Evolutionary conservation across 2,888 invertebrate species (phyloP), one percentile per base, ranked within the genome.

Genomic region (Harmothoe impar): DNA sequence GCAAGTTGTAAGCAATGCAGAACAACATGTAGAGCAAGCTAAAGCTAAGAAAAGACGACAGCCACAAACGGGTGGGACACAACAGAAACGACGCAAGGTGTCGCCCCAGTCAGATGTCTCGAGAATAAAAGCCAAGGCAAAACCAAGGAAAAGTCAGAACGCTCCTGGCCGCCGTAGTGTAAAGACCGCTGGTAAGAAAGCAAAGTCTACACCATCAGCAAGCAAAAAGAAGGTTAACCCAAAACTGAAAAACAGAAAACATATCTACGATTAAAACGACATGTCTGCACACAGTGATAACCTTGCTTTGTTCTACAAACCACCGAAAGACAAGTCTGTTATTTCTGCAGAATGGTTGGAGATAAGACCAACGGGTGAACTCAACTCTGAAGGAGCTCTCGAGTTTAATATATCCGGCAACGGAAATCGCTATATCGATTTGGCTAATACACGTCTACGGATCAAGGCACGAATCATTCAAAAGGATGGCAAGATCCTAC

Each of bases 371-470:
- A 20, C 23, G 10, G 52, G 54, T 20, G 15, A 51, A 54, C 51
- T 88, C 15, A 54, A 1, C 1, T 33, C 33, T 20, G 56, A 56
- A 1, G n/a, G 52, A 12, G 56, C 56, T 0, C 7, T 88, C 5
- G 88, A 88, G 7, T 88, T 88, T 56, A 51, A 25, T 12, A 88
- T 88, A 20, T 54, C 88, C 1, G 88, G 88, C 0, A 88, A 29
- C 31, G 29, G 88, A 0, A 54, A 7, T 5, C 12, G 54, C 1
- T 88, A 88, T 29, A 56, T 88, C 1, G 54, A 54, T 29, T 54
- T 88, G 1, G 1, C 1, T 5, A 51, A 56, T 1, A 54, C 54
- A 0, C 17, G 56, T 0, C 29, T 88, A 25, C 7, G 25, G n/a
- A 23, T 54, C 15, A 56, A 54, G 23, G 1, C 1, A 3, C 5